These are phyloP conservation scores for Gymnarchus niloticus DNA, from an alignment of 2,113 vertebrate genomes.

Conservation along the genomic window DNA sequence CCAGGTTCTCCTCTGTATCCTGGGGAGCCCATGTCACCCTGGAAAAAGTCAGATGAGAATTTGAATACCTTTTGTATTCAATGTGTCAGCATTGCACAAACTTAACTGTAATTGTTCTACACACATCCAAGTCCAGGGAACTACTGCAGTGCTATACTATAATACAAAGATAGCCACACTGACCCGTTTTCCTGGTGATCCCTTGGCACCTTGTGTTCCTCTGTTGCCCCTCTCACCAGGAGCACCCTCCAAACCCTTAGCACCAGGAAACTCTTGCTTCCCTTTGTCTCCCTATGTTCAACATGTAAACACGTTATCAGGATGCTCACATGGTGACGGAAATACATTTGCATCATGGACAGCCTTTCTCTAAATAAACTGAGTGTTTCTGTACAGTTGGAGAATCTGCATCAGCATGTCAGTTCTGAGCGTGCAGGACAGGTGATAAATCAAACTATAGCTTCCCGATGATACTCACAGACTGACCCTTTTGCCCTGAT, in stretches of 20 bases:
- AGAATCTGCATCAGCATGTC: no score
- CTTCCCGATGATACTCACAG: slow-evolving; percentile 49
- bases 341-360: not conserved
- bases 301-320: not conserved
- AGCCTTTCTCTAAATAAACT: no score
- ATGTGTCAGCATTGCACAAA: not conserved
- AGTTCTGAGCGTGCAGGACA: not conserved
- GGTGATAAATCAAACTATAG: not conserved
- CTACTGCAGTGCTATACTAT: not conserved
- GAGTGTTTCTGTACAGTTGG: no score
- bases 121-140: not conserved
- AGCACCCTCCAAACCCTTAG: slow-evolving; percentile 47
- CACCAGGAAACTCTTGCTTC: slow-evolving; percentile 41
- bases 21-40: slow-evolving; percentile 52
- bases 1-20: slow-evolving; percentile 56
- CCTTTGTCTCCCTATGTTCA: slow-evolving; percentile 58
- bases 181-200: slow-evolving; percentile 52
- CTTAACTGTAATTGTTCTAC: not conserved
- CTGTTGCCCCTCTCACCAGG: slow-evolving; percentile 48
- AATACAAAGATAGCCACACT: not conserved
- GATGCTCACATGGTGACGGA: not conserved
- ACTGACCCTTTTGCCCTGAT: slow-evolving; percentile 45
- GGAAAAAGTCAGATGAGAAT: not conserved
- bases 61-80: not conserved
- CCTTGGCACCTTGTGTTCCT: slow-evolving; percentile 49